Base-by-base conservation (phyloP, 2,888 invertebrate genomes). In the Lampropteryx suffumata region DNA sequence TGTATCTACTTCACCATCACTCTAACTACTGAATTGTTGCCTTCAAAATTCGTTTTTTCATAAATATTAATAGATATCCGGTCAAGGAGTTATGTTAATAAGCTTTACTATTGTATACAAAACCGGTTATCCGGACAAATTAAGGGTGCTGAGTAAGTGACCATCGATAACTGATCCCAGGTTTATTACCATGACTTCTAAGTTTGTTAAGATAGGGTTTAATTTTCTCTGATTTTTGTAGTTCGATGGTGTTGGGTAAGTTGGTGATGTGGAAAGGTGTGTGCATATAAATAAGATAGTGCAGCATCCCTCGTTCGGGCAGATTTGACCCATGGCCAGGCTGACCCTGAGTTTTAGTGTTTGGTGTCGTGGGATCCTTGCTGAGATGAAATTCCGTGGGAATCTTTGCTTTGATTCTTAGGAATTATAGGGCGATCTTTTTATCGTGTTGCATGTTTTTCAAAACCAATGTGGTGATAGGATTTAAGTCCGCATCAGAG, bases 51-150 rank as follows among this genome's bases (percentile, higher is more conserved):
- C 46, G 57, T 59, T 59, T 60, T 61, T 54, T 49, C 50, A 59
- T 88, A 81, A 85, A 88, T 90, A 88, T 87, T 87, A 81, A 88
- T 88, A 79, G 83, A 79, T 79, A 73, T 76, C 82, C 76, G 84
- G 86, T 85, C 87, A 90, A 90, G 89, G 88, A 90, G 87, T 85
- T 88, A 88, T 89, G 89, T 73, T 87, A 90, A 88, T 87, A 79
- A 69, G 69, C 73, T 69, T 72, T 64, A 69, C 73, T 73, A 85
- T 88, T 89, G 86, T 87, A 55, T 67, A 66, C 51, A 48, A 69
- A 81, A 82, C 90, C 78, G 82, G 90, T 88, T 86, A 64, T 70
- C 64, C 65, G 64, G 70, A 77, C 78, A 81, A 82, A 84, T 88
- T 85, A 85, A 80, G 88, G 88, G 87, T 79, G 81, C 74, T 77